phyloP scores from a whole-genome alignment of 2,888 invertebrate genomes.

The Epinotia nisella region DNA sequence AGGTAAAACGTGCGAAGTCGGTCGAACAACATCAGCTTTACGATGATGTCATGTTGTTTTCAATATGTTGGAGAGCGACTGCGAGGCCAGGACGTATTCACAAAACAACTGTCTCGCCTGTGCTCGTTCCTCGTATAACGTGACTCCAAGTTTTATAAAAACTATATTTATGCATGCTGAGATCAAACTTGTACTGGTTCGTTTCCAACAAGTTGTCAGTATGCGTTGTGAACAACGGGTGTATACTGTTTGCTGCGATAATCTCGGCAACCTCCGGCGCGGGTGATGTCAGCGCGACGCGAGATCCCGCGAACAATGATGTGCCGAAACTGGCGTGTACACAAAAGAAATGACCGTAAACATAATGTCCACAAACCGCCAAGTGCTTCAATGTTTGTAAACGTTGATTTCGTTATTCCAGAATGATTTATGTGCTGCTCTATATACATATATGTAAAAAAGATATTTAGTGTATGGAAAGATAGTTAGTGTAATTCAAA shows the following conservation, averaged over 20 bases:
- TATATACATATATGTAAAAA: too few relatives aligned
- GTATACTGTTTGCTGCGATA: constrained; percentile 63
- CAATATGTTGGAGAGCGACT: constrained; percentile 56
- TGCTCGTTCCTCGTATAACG: neutral
- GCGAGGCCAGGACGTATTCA: constrained; percentile 62
- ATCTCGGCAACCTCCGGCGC: constrained; percentile 70
- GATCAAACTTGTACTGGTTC: neutral
- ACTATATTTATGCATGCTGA: neutral
- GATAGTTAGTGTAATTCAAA: too few relatives aligned
- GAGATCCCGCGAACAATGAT: constrained; percentile 54
- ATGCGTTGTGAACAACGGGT: neutral
- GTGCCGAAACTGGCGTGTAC: constrained; percentile 53
- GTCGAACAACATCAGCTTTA: constrained; percentile 56
- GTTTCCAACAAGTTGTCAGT: neutral
- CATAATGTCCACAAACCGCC: constrained; percentile 42
- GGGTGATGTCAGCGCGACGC: constrained; percentile 69
- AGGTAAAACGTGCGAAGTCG: constrained; percentile 53
- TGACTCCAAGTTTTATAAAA: neutral
- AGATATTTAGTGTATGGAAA: too few relatives aligned
- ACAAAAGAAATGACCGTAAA: constrained; percentile 51
- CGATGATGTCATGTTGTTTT: constrained; percentile 76
- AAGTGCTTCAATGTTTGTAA: neutral
- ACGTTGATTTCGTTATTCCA: neutral
- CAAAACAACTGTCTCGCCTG: neutral
- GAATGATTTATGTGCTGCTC: constrained; percentile 9